Evolutionary conservation across 2,797 vertebrate genomes (phyloP).

Genomic region (Erithacus rubecula): DNA sequence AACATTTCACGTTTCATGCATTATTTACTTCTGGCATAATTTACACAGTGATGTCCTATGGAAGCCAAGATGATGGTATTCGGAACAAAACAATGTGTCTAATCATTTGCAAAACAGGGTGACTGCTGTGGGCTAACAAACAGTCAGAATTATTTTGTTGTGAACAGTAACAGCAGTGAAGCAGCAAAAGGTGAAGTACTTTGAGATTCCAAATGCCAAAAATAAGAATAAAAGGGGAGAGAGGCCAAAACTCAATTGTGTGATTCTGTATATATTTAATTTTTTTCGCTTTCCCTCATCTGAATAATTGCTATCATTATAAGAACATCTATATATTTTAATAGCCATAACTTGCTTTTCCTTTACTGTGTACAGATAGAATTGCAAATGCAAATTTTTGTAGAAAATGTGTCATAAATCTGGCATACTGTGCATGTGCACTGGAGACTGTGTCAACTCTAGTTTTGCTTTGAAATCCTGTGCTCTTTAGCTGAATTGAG

Average conservation of each 20-base stretch:
- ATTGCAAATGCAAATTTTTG: not conserved
- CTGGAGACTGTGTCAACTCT: fast-evolving
- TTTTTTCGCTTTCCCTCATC: not conserved
- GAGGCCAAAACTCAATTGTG: not conserved
- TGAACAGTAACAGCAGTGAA: not conserved
- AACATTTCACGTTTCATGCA: conserved; percentile 8
- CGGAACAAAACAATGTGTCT: not conserved
- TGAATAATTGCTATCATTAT: not conserved
- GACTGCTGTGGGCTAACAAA: not conserved
- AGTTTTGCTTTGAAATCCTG: not conserved
- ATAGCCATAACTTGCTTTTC: not conserved
- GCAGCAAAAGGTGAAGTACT: not conserved
- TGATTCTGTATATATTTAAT: not conserved
- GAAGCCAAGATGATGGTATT: conserved; percentile 7
- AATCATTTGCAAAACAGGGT: not conserved
- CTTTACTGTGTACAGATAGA: not conserved
- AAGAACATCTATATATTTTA: not conserved
- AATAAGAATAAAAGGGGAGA: not conserved
- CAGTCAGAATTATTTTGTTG: conserved; percentile 4
- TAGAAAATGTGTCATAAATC: not conserved
- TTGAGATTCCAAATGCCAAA: not conserved
- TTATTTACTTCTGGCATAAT: conserved; percentile 50
- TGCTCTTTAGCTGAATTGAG: not conserved
- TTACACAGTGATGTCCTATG: not conserved
- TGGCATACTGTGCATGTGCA: not conserved